Conservation (phyloP, 2,888 invertebrate genomes). For the Synergus gifuensis region DNA sequence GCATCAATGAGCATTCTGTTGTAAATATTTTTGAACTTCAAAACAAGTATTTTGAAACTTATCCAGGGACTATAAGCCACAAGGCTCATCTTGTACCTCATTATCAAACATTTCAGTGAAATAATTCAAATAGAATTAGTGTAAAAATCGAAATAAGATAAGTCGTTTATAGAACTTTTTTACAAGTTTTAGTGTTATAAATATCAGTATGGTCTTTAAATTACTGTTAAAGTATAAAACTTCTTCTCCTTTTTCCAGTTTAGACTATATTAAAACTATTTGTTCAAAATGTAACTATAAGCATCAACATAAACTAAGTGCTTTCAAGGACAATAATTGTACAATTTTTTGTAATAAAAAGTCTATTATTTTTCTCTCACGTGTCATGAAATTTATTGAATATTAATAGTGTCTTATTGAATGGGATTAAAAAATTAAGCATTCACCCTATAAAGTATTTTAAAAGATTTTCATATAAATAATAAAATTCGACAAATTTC, state of each 20-base stretch:
- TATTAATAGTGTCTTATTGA: too few species aligned
- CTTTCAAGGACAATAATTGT: slow-evolving; percentile 1
- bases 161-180: neutral
- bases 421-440: too few species aligned
- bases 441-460: too few species aligned
- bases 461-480: too few species aligned
- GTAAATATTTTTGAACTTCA: neutral
- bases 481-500: too few species aligned
- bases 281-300: neutral
- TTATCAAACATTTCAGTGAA: neutral
- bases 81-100: neutral
- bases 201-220: too few species aligned
- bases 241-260: neutral
- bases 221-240: too few species aligned
- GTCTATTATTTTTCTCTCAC: neutral
- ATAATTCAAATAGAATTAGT: neutral
- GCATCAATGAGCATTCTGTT: neutral
- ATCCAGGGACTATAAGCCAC: neutral
- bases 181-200: too few species aligned
- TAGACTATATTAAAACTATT: neutral
- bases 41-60: neutral
- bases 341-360: neutral
- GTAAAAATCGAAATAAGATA: neutral
- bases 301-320: neutral
- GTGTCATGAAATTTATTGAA: too few species aligned